phyloP scores from a whole-genome alignment of 1,140 invertebrate species.

The Eurosta solidaginis region DNA sequence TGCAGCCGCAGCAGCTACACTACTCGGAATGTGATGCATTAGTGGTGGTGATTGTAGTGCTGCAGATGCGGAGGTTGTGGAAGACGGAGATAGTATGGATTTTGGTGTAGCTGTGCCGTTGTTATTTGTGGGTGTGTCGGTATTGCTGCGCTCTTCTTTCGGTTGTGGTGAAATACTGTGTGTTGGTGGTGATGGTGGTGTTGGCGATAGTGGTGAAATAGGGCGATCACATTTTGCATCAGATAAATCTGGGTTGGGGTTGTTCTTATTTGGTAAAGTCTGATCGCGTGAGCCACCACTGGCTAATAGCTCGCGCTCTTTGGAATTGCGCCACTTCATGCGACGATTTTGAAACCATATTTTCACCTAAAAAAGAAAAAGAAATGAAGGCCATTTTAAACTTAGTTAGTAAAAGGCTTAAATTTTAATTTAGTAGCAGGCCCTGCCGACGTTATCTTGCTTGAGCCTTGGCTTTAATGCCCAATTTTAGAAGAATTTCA shows the following conservation, averaged over 20 bases:
- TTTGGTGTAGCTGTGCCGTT: constrained; percentile 28
- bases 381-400: neutral
- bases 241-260: constrained; percentile 93
- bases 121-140: constrained; percentile 18
- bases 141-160: constrained; percentile 46
- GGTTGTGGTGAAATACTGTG: constrained; percentile 31
- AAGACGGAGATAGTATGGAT: constrained; percentile 24
- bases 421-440: neutral
- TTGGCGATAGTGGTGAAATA: constrained; percentile 62
- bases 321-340: constrained; percentile 97
- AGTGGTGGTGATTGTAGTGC: constrained; percentile 38
- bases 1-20: constrained; percentile 30
- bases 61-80: constrained; percentile 26
- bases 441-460: too few species aligned
- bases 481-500: too few species aligned
- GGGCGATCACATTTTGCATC: constrained; percentile 82
- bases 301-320: constrained; percentile 92
- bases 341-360: constrained; percentile 96
- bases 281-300: constrained; percentile 91
- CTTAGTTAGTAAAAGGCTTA: neutral
- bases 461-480: too few species aligned
- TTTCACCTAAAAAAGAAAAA: constrained; percentile 76
- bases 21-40: constrained; percentile 42
- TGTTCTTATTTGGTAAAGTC: constrained; percentile 95
- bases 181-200: constrained; percentile 43